Conservation (phyloP, 2,113 vertebrate species). For the Cyprinodon variegatus region DNA sequence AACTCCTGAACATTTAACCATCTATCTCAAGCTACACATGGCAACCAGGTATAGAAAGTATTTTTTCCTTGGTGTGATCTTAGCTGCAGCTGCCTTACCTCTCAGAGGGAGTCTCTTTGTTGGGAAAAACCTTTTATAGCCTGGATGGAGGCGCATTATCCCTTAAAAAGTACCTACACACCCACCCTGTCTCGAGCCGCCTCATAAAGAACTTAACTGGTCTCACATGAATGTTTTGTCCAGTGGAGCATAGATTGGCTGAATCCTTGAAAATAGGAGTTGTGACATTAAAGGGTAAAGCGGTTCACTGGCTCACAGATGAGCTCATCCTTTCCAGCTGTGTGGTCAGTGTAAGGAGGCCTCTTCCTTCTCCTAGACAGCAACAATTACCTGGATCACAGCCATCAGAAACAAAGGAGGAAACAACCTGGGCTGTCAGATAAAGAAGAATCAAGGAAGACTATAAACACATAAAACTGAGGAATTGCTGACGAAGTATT, state of each 20-base stretch:
- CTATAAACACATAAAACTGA: not conserved
- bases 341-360: constrained; percentile 12
- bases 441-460: not conserved
- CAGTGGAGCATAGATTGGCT: constrained; percentile 28
- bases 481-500: not conserved
- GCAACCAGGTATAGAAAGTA: constrained; percentile 1
- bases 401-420: not conserved
- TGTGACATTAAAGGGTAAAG: constrained; percentile 24
- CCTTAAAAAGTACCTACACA: constrained; percentile 56
- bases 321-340: constrained; percentile 43
- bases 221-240: constrained; percentile 50
- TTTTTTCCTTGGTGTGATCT: constrained; percentile 12
- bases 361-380: not conserved
- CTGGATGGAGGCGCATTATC: constrained; percentile 44
- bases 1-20: not conserved
- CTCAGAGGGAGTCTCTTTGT: constrained; percentile 27
- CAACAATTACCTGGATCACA: constrained; percentile 15
- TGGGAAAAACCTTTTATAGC: constrained; percentile 55
- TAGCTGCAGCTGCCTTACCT: constrained; percentile 53
- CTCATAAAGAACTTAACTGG: constrained; percentile 65
- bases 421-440: not conserved
- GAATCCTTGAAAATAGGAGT: constrained; percentile 6
- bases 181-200: constrained; percentile 45
- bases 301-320: constrained; percentile 30
- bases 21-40: not conserved